Percentiles rank a stretch among this genome's conserved stretches.
Evolutionary conservation across 2,888 invertebrate genomes (phyloP).

Genomic region (Vesta saturnalis): DNA sequence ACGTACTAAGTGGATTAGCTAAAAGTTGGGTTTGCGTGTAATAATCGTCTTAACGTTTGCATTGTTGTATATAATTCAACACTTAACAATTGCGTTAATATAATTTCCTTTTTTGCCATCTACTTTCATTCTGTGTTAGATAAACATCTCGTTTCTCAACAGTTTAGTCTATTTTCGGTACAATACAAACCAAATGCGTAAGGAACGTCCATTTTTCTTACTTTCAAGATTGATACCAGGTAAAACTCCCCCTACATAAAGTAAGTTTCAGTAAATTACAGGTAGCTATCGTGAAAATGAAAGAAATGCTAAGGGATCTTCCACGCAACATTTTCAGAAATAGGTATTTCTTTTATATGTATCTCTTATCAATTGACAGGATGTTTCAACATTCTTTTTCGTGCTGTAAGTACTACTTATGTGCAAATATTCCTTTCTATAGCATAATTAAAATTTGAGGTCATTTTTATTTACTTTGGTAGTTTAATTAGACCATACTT

Average conservation of each 20-base stretch:
- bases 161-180: neutral
- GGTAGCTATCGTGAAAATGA: slow-evolving; percentile 3
- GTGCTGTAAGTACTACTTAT: too few species aligned
- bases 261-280: slow-evolving; percentile 9
- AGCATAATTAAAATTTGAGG: too few species aligned
- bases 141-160: neutral
- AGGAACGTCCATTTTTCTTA: slow-evolving; percentile 1
- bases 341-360: too few species aligned
- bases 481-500: too few species aligned
- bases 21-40: slow-evolving; percentile 4
- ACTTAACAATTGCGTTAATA: neutral
- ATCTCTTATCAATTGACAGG: too few species aligned
- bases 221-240: neutral
- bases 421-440: too few species aligned
- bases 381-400: too few species aligned
- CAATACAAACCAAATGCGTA: neutral
- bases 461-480: too few species aligned
- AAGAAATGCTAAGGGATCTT: neutral
- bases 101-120: too few species aligned
- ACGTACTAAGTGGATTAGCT: slow-evolving; percentile 21
- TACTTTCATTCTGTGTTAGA: neutral
- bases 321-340: neutral
- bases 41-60: slow-evolving; percentile 5
- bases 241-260: neutral
- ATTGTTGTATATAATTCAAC: slow-evolving; percentile 10